Evolutionary conservation across 2,113 vertebrate species (phyloP).

Genomic region (Paramormyrops kingsleyae): DNA sequence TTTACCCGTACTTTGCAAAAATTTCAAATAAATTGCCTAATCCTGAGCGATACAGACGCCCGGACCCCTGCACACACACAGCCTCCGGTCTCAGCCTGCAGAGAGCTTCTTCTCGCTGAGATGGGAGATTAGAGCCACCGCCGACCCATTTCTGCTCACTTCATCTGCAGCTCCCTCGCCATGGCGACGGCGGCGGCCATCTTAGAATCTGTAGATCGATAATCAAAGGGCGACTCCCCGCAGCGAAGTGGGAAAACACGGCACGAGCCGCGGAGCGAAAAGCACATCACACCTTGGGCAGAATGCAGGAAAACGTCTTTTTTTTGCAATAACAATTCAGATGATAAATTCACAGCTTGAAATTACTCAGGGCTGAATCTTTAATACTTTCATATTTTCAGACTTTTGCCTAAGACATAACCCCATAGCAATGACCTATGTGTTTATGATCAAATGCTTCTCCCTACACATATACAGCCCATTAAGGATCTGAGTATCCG

Average conservation of each 20-base stretch:
- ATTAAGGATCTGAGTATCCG: background rate
- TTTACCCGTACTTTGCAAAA: background rate
- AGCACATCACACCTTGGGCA: background rate
- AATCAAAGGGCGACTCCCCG: background rate
- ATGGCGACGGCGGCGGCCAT: background rate
- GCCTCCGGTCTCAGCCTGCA: background rate
- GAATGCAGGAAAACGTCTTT: background rate
- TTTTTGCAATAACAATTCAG: background rate
- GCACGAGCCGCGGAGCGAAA: background rate
- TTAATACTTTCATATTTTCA: background rate
- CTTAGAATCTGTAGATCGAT: background rate
- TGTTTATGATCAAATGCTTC: background rate
- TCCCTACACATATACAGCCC: background rate
- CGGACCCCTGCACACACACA: background rate
- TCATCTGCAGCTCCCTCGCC: background rate
- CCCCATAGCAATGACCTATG: background rate
- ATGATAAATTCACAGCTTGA: background rate
- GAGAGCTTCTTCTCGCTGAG: background rate
- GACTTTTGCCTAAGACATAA: background rate
- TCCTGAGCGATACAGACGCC: background rate
- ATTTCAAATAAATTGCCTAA: background rate
- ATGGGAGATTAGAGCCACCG: background rate
- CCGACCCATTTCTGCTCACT: background rate
- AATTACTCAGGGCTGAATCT: background rate
- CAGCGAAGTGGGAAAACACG: background rate